These are phyloP conservation scores for Epicauta chinensis DNA, from an alignment of 1,140 invertebrate species.

Conservation along the genomic window DNA sequence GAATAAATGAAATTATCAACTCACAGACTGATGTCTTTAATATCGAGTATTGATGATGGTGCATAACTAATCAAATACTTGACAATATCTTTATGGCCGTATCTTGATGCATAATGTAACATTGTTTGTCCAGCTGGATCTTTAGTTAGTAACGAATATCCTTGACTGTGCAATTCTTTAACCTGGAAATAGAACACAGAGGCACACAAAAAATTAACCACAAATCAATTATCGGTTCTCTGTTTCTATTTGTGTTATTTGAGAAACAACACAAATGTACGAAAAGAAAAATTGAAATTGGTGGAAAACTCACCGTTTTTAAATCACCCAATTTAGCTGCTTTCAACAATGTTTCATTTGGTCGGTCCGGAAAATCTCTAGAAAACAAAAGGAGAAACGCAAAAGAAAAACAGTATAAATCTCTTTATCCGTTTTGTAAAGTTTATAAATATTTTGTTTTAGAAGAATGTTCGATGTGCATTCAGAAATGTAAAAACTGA, in stretches of 20 bases:
- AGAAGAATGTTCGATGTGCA: background rate
- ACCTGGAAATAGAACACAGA: conserved; percentile 48
- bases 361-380: conserved; percentile 66
- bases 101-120: conserved; percentile 78
- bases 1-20: conserved; percentile 40
- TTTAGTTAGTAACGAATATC: conserved; percentile 79
- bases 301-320: conserved; percentile 48
- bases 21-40: conserved; percentile 82
- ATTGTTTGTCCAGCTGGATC: conserved; percentile 84
- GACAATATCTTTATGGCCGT: conserved; percentile 84
- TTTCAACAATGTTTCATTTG: conserved; percentile 72
- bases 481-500: background rate
- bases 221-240: background rate
- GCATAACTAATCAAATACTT: conserved; percentile 83
- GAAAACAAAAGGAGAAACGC: conserved; percentile 28
- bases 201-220: too few relatives aligned
- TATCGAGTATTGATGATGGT: conserved; percentile 74
- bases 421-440: too few relatives aligned
- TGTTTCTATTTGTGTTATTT: background rate
- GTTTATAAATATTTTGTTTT: background rate
- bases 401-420: too few relatives aligned
- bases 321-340: conserved; percentile 74
- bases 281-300: background rate
- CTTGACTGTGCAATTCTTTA: conserved; percentile 73
- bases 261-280: background rate